Evolutionary conservation across 53 echinoderm and acorn worm species (phyloP), one percentile per base, ranked within the genome.

Genomic region (Temnopleurus reevesii): DNA sequence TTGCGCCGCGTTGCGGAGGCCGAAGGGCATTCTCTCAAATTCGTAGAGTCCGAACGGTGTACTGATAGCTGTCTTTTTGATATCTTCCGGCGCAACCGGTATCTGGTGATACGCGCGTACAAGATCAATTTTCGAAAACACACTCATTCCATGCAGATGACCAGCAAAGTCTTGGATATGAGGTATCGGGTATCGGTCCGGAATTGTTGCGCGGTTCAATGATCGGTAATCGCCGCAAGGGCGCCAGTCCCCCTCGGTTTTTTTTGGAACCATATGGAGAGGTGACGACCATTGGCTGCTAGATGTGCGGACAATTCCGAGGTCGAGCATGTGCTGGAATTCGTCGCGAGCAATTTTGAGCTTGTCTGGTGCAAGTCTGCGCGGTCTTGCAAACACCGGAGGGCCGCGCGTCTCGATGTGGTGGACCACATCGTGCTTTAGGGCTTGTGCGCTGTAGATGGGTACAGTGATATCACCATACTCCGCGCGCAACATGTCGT

Each of bases 21-120:
- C 93, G 47, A 94, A 94, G 12, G 94, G 91, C 94, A 94, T 94
- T 5, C 86, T 77, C 3, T 64, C 35, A 84, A 91, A 94, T 54
- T 94, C 91, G 34, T 64, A 94, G 13, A 91, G 53, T 28, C 90
- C 87, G 43, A 91, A 93, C 7, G 90, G 90, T 7, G 88, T 93
- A 0, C 77, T 93, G 6, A 89, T 80, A 4, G 91, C 93, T 4
- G 90, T 91, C 35, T 93, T 93, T 5, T 15, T 79, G 3, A 93
- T 21, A 44, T 90, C 91, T 0, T 36, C 3, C 0, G 86, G 43
- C 47, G 76, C 90, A 1, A 90, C 83, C 1, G 90, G 90, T n/a
- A 83, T 83, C 38, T 90, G 90, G 31, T 81, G 90, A 34, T 90
- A 83, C 5, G 83, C 83, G 4, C 66, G 49, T 18, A 90, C 83